phyloP scores from a whole-genome alignment of 2,113 vertebrate genomes.

The Phoenicopterus ruber region DNA sequence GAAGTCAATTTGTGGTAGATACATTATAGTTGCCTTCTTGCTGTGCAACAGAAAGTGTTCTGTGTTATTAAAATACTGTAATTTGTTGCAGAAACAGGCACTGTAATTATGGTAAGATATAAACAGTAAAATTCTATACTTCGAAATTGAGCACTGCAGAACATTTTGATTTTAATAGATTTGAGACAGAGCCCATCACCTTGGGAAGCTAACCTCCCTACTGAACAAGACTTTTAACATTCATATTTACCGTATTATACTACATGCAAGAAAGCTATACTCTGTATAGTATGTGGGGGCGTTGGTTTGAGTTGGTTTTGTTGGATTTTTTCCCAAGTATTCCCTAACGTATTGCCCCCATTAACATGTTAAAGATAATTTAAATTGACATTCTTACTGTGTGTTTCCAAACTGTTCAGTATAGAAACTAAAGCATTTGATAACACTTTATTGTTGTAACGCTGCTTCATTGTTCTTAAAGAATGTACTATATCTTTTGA shows the following conservation, averaged over 20 bases:
- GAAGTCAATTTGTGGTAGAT: not conserved
- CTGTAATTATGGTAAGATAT: not conserved
- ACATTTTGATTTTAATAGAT: not conserved
- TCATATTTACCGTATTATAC: not conserved
- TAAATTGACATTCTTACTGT: not conserved
- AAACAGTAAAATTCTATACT: not conserved
- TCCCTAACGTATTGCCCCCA: not conserved
- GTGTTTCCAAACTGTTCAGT: not conserved
- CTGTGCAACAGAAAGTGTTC: not conserved
- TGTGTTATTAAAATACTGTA: slow-evolving; percentile 27
- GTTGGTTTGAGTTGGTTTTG: not conserved
- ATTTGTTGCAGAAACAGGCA: not conserved
- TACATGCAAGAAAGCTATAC: not conserved
- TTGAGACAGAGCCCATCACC: not conserved
- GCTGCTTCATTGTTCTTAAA: not conserved
- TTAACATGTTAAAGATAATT: not conserved
- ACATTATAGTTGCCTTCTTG: not conserved
- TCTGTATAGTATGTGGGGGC: not conserved
- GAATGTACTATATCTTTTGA: not conserved
- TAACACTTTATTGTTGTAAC: not conserved
- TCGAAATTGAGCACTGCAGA: not conserved
- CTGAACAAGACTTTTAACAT: not conserved
- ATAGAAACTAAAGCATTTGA: not conserved
- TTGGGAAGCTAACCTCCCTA: not conserved
- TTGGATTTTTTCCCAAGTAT: not conserved